Evolutionary conservation across 2,113 vertebrate species (phyloP).

Genomic region (Tachycineta bicolor): DNA sequence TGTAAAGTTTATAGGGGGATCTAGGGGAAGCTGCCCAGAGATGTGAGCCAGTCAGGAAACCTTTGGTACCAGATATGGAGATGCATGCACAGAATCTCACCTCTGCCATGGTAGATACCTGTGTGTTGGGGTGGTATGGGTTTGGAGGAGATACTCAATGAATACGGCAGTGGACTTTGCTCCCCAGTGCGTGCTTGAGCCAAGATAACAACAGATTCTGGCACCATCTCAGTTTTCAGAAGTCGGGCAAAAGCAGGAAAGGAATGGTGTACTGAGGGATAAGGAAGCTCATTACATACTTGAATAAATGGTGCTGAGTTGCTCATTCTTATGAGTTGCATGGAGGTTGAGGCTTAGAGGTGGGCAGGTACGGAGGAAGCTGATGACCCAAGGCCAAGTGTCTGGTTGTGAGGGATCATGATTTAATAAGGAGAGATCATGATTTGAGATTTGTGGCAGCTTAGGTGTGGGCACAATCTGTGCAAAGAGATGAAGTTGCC

Average conservation of each 20-base stretch:
- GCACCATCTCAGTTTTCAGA: not conserved
- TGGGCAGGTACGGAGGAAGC: not conserved
- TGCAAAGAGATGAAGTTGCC: not conserved
- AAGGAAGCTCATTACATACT: not conserved
- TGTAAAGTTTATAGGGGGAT: not conserved
- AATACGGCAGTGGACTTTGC: not conserved
- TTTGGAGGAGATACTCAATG: not conserved
- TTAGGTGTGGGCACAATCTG: not conserved
- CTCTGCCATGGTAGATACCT: not conserved
- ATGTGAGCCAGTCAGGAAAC: not conserved
- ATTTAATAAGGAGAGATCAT: not conserved
- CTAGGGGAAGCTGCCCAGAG: not conserved
- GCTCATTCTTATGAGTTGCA: not conserved
- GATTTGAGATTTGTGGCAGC: not conserved
- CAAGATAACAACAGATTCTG: not conserved
- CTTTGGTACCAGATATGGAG: not conserved
- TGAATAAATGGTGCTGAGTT: not conserved
- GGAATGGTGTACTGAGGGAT: not conserved
- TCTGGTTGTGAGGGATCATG: not conserved
- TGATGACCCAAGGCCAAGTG: not conserved
- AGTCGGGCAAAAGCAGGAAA: not conserved
- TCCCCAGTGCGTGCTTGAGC: not conserved
- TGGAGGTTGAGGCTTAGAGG: not conserved
- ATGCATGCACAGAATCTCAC: not conserved
- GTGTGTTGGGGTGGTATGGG: not conserved